Evolutionary conservation across 2,888 invertebrate genomes (phyloP).

Genomic region (Lymantria monacha): DNA sequence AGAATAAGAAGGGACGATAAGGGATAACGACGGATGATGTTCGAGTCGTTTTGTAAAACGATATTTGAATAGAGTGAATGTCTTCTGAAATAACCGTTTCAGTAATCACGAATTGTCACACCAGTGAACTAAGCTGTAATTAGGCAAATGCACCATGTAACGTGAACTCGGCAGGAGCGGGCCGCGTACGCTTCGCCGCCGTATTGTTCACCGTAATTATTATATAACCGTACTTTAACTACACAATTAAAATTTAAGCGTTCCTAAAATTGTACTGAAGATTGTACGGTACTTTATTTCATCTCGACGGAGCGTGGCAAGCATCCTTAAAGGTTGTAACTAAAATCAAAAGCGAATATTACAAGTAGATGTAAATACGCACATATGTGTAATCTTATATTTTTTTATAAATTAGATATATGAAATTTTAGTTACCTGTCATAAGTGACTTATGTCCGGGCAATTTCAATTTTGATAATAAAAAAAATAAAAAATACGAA

Average conservation of each 20-base stretch:
- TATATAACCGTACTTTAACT: conserved; percentile 79
- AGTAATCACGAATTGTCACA: conserved; percentile 73
- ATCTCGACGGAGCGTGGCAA: conserved; percentile 61
- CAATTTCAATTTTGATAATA: too few species aligned
- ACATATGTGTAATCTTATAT: conserved; percentile 25
- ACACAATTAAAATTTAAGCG: conserved; percentile 79
- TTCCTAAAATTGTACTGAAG: conserved; percentile 70
- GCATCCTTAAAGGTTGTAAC: conserved; percentile 50
- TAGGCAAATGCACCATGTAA: conserved; percentile 79
- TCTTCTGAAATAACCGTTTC: conserved; percentile 62
- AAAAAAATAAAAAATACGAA: too few species aligned
- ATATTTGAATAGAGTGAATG: conserved; percentile 53
- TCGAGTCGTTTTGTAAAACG: conserved; percentile 44
- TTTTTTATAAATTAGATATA: background rate
- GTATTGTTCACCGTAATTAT: conserved; percentile 76
- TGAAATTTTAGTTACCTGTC: too few species aligned
- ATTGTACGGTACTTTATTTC: conserved; percentile 66
- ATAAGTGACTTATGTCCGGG: too few species aligned
- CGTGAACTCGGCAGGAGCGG: conserved; percentile 46
- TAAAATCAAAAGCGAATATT: conserved; percentile 52
- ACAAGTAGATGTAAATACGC: conserved; percentile 35
- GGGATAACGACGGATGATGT: conserved; percentile 38
- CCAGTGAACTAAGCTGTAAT: conserved; percentile 71
- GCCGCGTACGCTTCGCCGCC: conserved; percentile 41
- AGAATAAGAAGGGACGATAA: too few species aligned